A percentile compares a stretch with the other conserved stretches of the same genome.
phyloP scores from a whole-genome alignment of 1,140 invertebrate genomes.

The Drosophila arawakana region DNA sequence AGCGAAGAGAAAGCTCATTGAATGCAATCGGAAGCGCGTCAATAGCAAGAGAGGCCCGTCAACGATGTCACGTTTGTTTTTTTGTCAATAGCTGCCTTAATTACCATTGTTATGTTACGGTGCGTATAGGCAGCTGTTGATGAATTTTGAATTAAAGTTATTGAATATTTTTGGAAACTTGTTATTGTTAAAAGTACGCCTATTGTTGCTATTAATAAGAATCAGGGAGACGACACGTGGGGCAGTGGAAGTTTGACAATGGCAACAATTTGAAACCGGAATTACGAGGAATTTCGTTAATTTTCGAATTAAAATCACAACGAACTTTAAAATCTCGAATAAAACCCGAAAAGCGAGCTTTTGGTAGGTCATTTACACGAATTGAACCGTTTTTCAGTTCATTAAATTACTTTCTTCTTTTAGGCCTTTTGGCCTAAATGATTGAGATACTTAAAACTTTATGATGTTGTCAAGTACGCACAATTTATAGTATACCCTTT shows the following conservation, averaged over 20 bases:
- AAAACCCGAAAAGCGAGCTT: neutral
- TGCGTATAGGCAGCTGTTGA: conserved; percentile 20
- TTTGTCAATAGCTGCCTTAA: neutral
- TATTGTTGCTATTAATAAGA: conserved; percentile 9
- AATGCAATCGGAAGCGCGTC: neutral
- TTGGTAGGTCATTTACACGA: conserved; percentile 2
- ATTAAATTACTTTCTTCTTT: neutral
- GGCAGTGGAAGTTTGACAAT: neutral
- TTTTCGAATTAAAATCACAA: neutral
- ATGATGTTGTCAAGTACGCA: conserved; percentile 28
- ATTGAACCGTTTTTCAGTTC: too few relatives aligned
- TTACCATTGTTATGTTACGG: conserved; percentile 1
- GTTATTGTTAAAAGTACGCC: neutral
- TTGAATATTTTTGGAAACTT: conserved; percentile 17
- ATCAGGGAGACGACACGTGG: neutral
- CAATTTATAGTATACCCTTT: conserved; percentile 47
- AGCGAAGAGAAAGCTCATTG: neutral
- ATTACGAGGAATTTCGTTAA: neutral
- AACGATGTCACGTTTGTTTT: conserved; percentile 46
- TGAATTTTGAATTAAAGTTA: conserved; percentile 24
- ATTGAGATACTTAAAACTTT: conserved; percentile 6
- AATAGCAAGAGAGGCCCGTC: conserved; percentile 30
- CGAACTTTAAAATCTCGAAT: neutral
- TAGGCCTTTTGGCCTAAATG: neutral
- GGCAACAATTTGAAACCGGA: conserved; percentile 5